Conservation (phyloP, 2,888 invertebrate species). For the Chrysolina oricalcia region DNA sequence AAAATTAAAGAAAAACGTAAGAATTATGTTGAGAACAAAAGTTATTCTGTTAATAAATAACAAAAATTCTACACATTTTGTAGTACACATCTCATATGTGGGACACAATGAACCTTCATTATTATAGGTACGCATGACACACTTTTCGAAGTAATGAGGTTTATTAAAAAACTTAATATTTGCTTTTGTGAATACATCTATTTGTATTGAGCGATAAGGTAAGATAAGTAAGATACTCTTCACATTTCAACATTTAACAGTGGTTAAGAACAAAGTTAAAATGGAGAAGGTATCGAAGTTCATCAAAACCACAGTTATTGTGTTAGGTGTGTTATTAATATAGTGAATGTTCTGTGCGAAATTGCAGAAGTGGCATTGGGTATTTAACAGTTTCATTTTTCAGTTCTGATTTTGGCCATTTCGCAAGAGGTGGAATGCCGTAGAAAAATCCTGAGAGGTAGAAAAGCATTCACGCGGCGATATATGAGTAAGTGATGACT, state of each 20-base stretch:
- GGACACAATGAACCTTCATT: neutral
- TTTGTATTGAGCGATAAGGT: conserved; percentile 14
- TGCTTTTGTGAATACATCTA: conserved; percentile 25
- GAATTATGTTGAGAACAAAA: no score
- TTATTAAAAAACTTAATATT: conserved; percentile 48
- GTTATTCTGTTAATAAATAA: no score
- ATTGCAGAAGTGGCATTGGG: neutral
- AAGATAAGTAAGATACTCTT: conserved; percentile 33
- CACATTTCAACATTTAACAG: conserved; percentile 28
- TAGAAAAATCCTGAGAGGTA: conserved; percentile 84
- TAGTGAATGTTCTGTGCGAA: neutral
- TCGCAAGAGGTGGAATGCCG: conserved; percentile 84
- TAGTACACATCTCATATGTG: neutral
- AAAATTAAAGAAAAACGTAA: no score
- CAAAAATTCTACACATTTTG: no score
- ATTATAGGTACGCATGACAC: conserved; percentile 30
- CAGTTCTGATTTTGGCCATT: conserved; percentile 78
- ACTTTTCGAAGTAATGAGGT: conserved; percentile 35
- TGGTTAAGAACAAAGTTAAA: conserved; percentile 10
- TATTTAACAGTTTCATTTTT: conserved; percentile 69
- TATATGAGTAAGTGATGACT: conserved; percentile 82
- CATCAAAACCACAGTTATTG: conserved; percentile 25
- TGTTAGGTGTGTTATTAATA: conserved; percentile 25
- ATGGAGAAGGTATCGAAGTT: conserved; percentile 26
- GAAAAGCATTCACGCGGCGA: conserved; percentile 84